phyloP scores from a whole-genome alignment of 2,888 invertebrate species.

The Mythimna vitellina region DNA sequence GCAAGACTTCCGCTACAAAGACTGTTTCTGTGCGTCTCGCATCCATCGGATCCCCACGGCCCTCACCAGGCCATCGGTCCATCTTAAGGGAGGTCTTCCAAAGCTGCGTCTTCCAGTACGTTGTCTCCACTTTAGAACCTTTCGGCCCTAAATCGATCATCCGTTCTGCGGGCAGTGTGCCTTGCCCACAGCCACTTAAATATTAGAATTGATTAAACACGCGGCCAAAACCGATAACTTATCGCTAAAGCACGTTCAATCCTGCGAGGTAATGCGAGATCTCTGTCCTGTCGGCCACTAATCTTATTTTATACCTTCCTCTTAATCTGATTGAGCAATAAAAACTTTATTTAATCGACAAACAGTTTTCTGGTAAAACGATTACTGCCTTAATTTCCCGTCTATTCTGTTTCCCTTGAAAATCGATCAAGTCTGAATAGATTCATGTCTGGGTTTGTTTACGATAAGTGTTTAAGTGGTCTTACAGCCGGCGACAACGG shows the following conservation, averaged over 20 bases:
- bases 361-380: slow-evolving; percentile 58
- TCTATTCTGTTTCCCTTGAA: slow-evolving; percentile 35
- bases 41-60: too few relatives aligned
- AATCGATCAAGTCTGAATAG: slow-evolving; percentile 34
- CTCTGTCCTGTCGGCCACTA: slow-evolving; percentile 11
- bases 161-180: too few relatives aligned
- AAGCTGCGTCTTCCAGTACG: too few relatives aligned
- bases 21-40: too few relatives aligned
- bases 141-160: too few relatives aligned
- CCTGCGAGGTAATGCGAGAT: background rate
- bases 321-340: slow-evolving; percentile 44
- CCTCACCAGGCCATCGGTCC: too few relatives aligned
- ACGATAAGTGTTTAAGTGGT: background rate
- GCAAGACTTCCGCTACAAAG: too few relatives aligned
- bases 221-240: background rate
- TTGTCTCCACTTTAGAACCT: too few relatives aligned
- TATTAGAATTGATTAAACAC: background rate
- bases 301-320: slow-evolving; percentile 23
- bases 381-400: slow-evolving; percentile 57
- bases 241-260: background rate
- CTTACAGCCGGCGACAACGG: background rate
- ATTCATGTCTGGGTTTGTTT: slow-evolving; percentile 23
- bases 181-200: background rate
- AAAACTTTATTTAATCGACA: slow-evolving; percentile 58
- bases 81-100: too few relatives aligned